Percentiles rank a stretch among this genome's conserved stretches.
These are phyloP conservation scores for Sphecodes monilicornis DNA, from an alignment of 2,888 invertebrate species.

Conservation along the genomic window DNA sequence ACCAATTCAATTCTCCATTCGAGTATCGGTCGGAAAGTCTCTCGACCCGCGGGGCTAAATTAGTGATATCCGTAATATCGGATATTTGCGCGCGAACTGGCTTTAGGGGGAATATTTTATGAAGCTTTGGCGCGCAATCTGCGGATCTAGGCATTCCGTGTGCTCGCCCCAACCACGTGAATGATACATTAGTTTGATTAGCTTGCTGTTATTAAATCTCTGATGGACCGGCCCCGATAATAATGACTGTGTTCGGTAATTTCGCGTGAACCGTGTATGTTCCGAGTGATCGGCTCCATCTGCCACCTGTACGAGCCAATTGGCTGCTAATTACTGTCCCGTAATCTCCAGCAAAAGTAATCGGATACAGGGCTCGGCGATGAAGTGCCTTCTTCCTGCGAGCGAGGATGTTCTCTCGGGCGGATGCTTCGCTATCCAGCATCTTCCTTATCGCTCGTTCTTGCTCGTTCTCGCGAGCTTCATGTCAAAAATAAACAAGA, in stretches of 20 bases:
- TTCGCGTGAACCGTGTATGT: background rate
- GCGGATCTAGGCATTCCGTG: background rate
- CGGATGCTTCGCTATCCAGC: background rate
- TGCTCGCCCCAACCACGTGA: background rate
- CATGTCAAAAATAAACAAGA: conserved; percentile 25
- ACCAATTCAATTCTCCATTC: background rate
- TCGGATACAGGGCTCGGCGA: background rate
- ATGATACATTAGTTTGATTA: conserved; percentile 16
- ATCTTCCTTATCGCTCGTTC: background rate
- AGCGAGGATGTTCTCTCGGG: background rate
- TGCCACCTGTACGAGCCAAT: background rate
- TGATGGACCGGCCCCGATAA: background rate
- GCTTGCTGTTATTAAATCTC: background rate
- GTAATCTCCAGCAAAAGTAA: background rate
- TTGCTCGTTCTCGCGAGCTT: background rate
- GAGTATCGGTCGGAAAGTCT: background rate
- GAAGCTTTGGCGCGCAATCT: background rate
- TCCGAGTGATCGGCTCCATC: background rate
- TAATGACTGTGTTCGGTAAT: background rate
- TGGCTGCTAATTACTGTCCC: background rate
- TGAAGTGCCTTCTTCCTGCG: background rate
- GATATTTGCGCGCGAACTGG: background rate
- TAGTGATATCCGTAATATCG: background rate
- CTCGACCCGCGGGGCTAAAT: background rate
- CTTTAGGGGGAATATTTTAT: conserved; percentile 7